A percentile compares a stretch with the other conserved stretches of the same genome.
phyloP scores from a whole-genome alignment of 1,140 invertebrate genomes.

The Cherax destructor region DNA sequence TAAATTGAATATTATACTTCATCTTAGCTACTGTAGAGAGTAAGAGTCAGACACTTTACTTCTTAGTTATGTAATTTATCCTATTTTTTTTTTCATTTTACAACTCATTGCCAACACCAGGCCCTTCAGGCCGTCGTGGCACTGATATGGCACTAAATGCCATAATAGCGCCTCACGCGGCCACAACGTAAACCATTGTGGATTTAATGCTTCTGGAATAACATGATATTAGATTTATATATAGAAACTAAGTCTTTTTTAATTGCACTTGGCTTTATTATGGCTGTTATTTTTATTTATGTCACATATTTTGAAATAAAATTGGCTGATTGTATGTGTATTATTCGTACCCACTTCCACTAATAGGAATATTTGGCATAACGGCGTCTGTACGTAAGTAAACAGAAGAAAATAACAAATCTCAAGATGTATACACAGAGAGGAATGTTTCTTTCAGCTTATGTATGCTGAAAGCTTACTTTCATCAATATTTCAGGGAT shows the following conservation, averaged over 20 bases:
- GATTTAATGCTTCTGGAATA: neutral
- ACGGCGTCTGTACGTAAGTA: too few species aligned
- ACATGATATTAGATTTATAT: neutral
- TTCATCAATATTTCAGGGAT: too few species aligned
- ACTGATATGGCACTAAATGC: neutral
- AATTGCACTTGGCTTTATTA: neutral
- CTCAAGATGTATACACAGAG: too few species aligned
- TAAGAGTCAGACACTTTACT: neutral
- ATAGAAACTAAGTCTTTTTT: neutral
- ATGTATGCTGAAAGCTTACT: too few species aligned
- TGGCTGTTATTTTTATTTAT: neutral
- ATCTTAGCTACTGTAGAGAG: neutral
- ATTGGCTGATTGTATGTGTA: neutral
- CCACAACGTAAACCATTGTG: neutral
- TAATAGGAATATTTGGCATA: too few species aligned
- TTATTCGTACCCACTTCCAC: neutral
- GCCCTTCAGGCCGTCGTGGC: neutral
- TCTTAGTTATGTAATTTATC: neutral
- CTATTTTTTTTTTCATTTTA: neutral
- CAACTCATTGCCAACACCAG: neutral
- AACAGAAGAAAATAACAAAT: too few species aligned
- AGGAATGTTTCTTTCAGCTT: too few species aligned
- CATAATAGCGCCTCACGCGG: neutral
- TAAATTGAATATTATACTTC: neutral
- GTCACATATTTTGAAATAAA: constrained; percentile 18